A percentile compares a stretch with the other conserved stretches of the same genome.
These are phyloP conservation scores for Aspidiotus destructor DNA, from an alignment of 2,888 invertebrate species.

Conservation along the genomic window DNA sequence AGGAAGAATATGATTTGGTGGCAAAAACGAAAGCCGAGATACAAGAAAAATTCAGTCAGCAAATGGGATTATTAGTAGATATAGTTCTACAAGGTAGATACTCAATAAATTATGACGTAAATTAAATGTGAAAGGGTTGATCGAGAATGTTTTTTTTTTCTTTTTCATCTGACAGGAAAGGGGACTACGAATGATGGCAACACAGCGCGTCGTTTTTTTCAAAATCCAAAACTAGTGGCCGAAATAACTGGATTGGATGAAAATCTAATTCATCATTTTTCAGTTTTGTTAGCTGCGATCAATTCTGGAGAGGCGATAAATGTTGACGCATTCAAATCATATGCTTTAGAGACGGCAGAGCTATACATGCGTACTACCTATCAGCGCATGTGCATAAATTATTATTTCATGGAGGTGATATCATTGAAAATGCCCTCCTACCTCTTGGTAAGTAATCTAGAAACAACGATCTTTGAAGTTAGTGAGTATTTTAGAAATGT, in stretches of 20 bases:
- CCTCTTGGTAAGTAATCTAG: not conserved
- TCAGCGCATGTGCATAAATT: conserved; percentile 2
- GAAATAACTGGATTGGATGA: not conserved
- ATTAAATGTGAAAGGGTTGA: not conserved
- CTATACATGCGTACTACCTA: conserved; percentile 9
- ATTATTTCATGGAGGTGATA: conserved; percentile 12
- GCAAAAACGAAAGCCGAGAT: not conserved
- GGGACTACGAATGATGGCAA: conserved; percentile 11
- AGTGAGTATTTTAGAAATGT: not conserved
- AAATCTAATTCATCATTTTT: not conserved
- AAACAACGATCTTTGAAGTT: not conserved
- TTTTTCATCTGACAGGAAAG: not conserved
- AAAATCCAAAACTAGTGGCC: not conserved
- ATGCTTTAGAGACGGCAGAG: conserved; percentile 16
- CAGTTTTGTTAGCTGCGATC: not conserved
- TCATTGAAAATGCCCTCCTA: conserved; percentile 1
- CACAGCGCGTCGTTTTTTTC: not conserved
- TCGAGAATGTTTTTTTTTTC: too few relatives aligned
- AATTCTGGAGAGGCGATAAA: conserved; percentile 2
- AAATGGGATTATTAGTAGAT: not conserved
- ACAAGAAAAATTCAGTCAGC: not conserved
- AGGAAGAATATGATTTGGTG: not conserved
- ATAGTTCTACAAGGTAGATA: not conserved
- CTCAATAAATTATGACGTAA: not conserved
- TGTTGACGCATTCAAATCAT: conserved; percentile 15